These are phyloP conservation scores for Tupaia tana DNA, from an alignment of 2,113 vertebrate genomes.

Conservation along the genomic window DNA sequence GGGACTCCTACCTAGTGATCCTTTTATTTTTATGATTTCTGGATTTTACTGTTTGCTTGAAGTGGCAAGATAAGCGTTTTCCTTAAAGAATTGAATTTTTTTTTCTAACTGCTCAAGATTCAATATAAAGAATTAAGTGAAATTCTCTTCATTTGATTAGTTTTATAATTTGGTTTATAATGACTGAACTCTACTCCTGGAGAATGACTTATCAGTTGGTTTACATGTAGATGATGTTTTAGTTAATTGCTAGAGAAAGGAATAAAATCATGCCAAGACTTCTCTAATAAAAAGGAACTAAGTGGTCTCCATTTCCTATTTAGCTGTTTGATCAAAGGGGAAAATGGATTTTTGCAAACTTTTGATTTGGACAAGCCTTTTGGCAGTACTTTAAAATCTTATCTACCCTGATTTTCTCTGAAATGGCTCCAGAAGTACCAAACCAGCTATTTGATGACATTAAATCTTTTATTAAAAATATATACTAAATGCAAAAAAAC, in stretches of 20 bases:
- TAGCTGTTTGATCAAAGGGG: background rate
- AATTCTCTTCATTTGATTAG: slow-evolving; percentile 21
- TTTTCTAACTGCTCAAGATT: background rate
- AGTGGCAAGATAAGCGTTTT: background rate
- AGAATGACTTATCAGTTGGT: background rate
- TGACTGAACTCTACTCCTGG: background rate
- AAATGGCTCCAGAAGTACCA: background rate
- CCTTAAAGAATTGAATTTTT: background rate
- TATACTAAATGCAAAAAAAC: slow-evolving; percentile 6
- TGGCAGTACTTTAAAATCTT: background rate
- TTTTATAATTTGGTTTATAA: background rate
- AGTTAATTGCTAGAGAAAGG: background rate
- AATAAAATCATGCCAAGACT: slow-evolving; percentile 22
- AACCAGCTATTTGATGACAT: background rate
- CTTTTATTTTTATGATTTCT: background rate
- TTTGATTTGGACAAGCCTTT: slow-evolving; percentile 41
- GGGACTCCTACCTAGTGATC: background rate
- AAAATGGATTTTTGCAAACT: background rate
- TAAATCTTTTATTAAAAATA: slow-evolving; percentile 31
- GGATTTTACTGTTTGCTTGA: background rate
- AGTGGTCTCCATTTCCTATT: background rate
- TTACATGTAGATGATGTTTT: slow-evolving; percentile 30
- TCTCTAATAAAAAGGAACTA: slow-evolving; percentile 27
- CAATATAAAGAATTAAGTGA: background rate
- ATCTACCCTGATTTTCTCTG: background rate